These are phyloP conservation scores for Alexandromys fortis DNA, from an alignment of 2,113 vertebrate genomes.

Conservation along the genomic window DNA sequence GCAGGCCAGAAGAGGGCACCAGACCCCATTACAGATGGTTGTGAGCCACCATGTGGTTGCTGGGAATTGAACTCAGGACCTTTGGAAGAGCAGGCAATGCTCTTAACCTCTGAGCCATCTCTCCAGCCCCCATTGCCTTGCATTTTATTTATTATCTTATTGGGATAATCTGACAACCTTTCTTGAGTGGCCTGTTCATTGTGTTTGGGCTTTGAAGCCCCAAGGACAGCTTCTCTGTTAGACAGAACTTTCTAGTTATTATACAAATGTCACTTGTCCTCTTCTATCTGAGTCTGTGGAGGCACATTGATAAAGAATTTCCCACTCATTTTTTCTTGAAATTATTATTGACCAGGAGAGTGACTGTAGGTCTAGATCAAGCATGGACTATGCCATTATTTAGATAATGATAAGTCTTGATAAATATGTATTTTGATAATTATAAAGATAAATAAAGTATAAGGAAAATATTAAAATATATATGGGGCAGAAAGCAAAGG, in stretches of 20 bases:
- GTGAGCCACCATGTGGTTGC: no score
- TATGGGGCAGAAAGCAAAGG: neutral
- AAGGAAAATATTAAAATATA: neutral
- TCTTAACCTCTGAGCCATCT: no score
- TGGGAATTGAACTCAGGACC: no score
- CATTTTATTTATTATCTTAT: neutral
- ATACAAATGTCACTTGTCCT: neutral
- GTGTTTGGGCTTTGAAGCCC: neutral
- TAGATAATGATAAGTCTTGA: neutral
- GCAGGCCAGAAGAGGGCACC: no score
- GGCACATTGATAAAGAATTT: neutral
- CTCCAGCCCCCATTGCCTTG: neutral
- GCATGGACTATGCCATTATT: neutral
- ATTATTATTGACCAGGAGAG: neutral
- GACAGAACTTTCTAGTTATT: neutral
- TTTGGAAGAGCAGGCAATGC: no score
- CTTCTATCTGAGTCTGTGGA: neutral
- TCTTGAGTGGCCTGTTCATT: neutral
- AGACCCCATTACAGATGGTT: no score
- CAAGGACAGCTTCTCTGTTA: neutral
- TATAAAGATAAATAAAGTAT: neutral
- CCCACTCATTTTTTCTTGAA: neutral
- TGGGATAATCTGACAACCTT: neutral
- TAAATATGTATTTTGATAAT: neutral
- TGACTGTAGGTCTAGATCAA: neutral